phyloP scores from a whole-genome alignment of 1,140 invertebrate genomes.

The Paraescarpia echinospica region DNA sequence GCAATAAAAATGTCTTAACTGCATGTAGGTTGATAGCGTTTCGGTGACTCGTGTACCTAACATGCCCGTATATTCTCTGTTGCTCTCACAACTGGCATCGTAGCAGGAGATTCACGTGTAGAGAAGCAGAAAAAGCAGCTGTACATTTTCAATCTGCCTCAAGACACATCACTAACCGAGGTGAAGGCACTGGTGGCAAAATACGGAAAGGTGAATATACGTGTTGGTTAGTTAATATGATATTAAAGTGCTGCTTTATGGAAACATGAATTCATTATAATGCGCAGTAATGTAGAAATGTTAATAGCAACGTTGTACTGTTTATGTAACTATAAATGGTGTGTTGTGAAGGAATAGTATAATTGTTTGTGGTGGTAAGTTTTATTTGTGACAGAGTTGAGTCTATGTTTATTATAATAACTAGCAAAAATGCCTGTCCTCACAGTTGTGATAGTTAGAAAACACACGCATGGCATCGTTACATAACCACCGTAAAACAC shows the following conservation, averaged over 20 bases:
- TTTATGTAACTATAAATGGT: too few relatives aligned
- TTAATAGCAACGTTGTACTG: not conserved
- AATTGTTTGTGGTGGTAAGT: too few relatives aligned
- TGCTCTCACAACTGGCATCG: not conserved
- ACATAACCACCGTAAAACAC: too few relatives aligned
- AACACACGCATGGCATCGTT: too few relatives aligned
- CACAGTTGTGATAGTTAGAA: too few relatives aligned
- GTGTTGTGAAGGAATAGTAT: too few relatives aligned
- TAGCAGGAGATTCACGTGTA: not conserved
- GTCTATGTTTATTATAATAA: too few relatives aligned
- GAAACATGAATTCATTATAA: not conserved
- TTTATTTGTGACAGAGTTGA: too few relatives aligned
- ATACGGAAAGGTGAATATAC: not conserved
- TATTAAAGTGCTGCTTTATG: not conserved
- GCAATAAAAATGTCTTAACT: not conserved
- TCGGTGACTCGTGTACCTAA: not conserved
- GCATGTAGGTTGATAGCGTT: not conserved
- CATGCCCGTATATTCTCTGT: not conserved
- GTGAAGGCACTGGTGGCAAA: not conserved
- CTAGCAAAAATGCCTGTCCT: too few relatives aligned
- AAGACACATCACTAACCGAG: not conserved
- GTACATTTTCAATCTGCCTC: not conserved
- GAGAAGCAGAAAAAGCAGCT: slow-evolving; percentile 4
- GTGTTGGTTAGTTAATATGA: not conserved
- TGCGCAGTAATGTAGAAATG: not conserved